Conservation (phyloP, 2,797 vertebrate genomes). For the Hydrocynus forskahlii region DNA sequence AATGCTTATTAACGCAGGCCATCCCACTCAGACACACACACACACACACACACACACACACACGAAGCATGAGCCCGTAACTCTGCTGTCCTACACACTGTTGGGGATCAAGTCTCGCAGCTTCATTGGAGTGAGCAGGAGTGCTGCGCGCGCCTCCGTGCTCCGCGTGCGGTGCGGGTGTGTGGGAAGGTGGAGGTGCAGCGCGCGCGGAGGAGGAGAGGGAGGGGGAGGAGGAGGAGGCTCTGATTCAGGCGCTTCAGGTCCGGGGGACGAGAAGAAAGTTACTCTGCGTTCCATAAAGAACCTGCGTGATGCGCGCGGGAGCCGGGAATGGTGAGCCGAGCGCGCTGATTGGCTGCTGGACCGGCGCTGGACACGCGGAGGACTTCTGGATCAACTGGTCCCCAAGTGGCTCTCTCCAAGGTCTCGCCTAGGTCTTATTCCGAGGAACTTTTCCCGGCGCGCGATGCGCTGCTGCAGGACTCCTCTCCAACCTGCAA, state of each 20-base stretch:
- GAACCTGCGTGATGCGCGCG: not conserved
- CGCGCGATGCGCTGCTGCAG: constrained; percentile 56
- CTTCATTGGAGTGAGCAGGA: not conserved
- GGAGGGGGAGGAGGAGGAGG: constrained; percentile 36
- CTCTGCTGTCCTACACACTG: not conserved
- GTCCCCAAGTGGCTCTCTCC: constrained; percentile 45
- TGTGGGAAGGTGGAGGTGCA: constrained; percentile 62
- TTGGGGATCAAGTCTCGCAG: not conserved
- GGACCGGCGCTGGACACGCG: constrained; percentile 31
- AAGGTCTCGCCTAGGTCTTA: not conserved
- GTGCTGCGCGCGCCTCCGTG: not conserved
- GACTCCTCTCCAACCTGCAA: constrained; percentile 38
- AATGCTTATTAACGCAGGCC: too few species aligned
- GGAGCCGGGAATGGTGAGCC: too few species aligned
- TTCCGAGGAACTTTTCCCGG: constrained; percentile 49
- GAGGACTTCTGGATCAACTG: constrained; percentile 45
- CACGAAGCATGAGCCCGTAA: not conserved
- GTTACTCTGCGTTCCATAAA: not conserved
- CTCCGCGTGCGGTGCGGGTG: constrained; percentile 48
- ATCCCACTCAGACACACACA: too few species aligned
- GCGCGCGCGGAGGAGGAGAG: constrained; percentile 46
- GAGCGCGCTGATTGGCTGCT: not conserved
- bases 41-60: not conserved
- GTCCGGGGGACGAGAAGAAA: constrained; percentile 4
- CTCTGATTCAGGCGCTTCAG: constrained; percentile 46